Evolutionary conservation across 2,797 vertebrate species (phyloP), one percentile per base, ranked within the genome.

Genomic region (Sitta carolinensis): DNA sequence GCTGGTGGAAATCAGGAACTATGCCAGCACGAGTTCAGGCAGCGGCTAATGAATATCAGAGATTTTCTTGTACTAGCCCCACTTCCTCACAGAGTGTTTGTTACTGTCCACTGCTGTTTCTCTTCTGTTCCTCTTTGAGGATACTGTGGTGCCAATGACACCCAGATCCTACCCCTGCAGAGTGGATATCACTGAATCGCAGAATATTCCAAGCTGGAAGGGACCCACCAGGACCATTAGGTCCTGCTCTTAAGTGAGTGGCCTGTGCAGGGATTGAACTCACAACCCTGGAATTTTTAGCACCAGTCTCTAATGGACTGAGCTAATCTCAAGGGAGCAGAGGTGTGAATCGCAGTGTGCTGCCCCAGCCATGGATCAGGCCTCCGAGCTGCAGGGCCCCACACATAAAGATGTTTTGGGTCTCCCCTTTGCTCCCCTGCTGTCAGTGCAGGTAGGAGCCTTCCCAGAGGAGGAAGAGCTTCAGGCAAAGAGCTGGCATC

Each of bases 361-460:
- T 73, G 51, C 45, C 73, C 50, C 25, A 42, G 52, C 52, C 5
- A 0, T 13, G 12, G 52, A 21, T 38, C 45, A 42, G 52, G 38
- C 20, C 50, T 32, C 48, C 0, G 0, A 59, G 34, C 47, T 78
- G 32, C 58, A 21, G 3, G 2, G 42, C 26, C 25, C 40, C 0
- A 0, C 5, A 7, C 0, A 0, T 73, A 13, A 59, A 66, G 83
- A 21, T 3, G 8, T 14, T 81, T 50, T 22, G 40, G 30, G 32
- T 40, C 50, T 82, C 43, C 29, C 23, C 20, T 61, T 43, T 67
- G 79, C 27, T 5, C 11, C 70, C 40, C 43, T 38, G 34, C 43
- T 67, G 30, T 48, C 0, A 0, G 6, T 20, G 23, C 7, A 58
- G 6, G 13, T 32, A 32, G 68, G 66, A 63, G 14, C 16, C 21